Evolutionary conservation across 2,888 invertebrate species (phyloP).

Genomic region (Eristalis pertinax): DNA sequence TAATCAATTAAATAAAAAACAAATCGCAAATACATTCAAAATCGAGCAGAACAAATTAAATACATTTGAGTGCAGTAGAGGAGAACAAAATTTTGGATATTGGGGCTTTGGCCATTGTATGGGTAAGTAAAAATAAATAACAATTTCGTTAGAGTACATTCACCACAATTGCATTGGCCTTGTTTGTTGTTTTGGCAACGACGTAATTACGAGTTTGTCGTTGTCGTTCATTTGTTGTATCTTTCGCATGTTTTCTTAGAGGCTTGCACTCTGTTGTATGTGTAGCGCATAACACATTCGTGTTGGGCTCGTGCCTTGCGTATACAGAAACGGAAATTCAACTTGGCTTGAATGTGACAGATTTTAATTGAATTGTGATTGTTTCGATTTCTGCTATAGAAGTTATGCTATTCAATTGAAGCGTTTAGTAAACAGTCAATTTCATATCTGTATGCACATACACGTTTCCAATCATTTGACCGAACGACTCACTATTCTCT

Average conservation of each 20-base stretch:
- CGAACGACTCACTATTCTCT: not conserved
- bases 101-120: slow-evolving; percentile 83
- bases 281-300: not conserved
- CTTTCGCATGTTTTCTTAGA: not conserved
- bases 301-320: not conserved
- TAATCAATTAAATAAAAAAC: slow-evolving; percentile 11
- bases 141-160: not conserved
- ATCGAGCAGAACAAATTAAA: slow-evolving; percentile 26
- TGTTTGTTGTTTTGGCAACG: not conserved
- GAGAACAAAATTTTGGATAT: slow-evolving; percentile 77
- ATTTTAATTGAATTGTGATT: not conserved
- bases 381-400: not conserved
- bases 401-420: not conserved
- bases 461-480: not conserved
- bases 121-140: slow-evolving; percentile 81
- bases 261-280: not conserved
- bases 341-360: not conserved
- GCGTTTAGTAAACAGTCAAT: not conserved
- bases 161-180: not conserved
- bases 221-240: not conserved
- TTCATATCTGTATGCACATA: too few relatives aligned
- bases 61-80: slow-evolving; percentile 65
- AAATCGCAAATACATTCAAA: slow-evolving; percentile 16
- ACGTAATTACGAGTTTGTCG: not conserved
- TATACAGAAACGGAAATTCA: not conserved